These are phyloP conservation scores for Asbolus verrucosus DNA, from an alignment of 1,140 invertebrate species.

Conservation along the genomic window DNA sequence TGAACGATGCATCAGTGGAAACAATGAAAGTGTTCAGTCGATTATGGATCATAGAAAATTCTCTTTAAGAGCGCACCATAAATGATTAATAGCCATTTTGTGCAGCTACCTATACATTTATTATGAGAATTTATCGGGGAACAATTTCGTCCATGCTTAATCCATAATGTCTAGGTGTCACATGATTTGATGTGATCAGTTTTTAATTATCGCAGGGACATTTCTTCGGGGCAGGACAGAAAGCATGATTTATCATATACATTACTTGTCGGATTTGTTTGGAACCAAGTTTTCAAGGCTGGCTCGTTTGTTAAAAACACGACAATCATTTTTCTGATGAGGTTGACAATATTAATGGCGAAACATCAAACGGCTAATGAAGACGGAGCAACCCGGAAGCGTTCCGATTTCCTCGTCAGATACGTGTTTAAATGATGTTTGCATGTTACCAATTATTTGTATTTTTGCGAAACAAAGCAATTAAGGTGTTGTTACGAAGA, in stretches of 20 bases:
- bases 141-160: too few species aligned
- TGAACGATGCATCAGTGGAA: too few species aligned
- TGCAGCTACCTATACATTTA: too few species aligned
- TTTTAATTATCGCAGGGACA: too few species aligned
- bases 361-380: constrained; percentile 35
- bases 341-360: constrained; percentile 34
- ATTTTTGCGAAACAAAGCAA: constrained; percentile 34
- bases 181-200: too few species aligned
- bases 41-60: too few species aligned
- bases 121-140: too few species aligned
- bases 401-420: constrained; percentile 20
- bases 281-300: constrained; percentile 30
- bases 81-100: too few species aligned
- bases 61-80: too few species aligned
- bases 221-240: too few species aligned
- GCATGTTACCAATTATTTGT: constrained; percentile 25
- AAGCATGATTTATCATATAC: constrained; percentile 11
- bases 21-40: too few species aligned
- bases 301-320: constrained; percentile 34
- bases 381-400: constrained; percentile 23
- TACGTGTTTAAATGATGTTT: constrained; percentile 22
- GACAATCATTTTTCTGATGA: constrained; percentile 34
- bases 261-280: constrained; percentile 30
- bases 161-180: too few species aligned
- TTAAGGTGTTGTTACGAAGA: constrained; percentile 12